Evolutionary conservation across 2,797 vertebrate species (phyloP).

Genomic region (Poecilia gillii): DNA sequence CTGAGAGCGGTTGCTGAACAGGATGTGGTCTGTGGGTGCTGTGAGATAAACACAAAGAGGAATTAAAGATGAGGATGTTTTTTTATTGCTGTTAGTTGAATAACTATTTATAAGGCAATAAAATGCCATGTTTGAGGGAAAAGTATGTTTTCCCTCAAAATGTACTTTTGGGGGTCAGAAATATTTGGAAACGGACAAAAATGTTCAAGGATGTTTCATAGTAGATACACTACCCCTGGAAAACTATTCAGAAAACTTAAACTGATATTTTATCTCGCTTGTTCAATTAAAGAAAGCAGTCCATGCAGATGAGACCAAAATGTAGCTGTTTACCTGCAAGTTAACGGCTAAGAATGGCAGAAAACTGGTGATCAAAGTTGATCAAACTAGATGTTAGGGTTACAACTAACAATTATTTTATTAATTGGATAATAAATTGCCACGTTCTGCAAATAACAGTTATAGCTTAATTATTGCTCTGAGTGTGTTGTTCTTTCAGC

Average conservation of each 20-base stretch:
- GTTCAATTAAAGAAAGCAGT: background rate
- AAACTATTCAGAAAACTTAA: no score
- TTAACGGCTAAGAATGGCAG: background rate
- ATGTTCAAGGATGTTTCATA: background rate
- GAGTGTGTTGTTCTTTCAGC: no score
- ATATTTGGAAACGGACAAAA: background rate
- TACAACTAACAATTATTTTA: no score
- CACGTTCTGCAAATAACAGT: no score
- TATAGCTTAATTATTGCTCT: no score
- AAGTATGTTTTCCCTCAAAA: background rate
- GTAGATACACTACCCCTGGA: background rate
- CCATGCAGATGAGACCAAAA: background rate
- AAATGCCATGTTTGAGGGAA: background rate
- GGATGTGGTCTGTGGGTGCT: constrained; percentile 90
- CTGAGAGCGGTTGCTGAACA: constrained; percentile 91
- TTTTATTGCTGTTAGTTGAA: background rate
- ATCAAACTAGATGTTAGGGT: background rate
- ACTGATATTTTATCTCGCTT: background rate
- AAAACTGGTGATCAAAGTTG: background rate
- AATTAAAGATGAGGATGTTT: background rate
- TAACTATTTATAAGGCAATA: background rate
- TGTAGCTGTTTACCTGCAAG: background rate
- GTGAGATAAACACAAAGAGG: constrained; percentile 22
- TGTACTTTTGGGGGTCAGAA: background rate
- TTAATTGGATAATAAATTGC: no score